These are phyloP conservation scores for Elaphurus davidianus DNA, from an alignment of 2,113 vertebrate genomes.

Conservation along the genomic window DNA sequence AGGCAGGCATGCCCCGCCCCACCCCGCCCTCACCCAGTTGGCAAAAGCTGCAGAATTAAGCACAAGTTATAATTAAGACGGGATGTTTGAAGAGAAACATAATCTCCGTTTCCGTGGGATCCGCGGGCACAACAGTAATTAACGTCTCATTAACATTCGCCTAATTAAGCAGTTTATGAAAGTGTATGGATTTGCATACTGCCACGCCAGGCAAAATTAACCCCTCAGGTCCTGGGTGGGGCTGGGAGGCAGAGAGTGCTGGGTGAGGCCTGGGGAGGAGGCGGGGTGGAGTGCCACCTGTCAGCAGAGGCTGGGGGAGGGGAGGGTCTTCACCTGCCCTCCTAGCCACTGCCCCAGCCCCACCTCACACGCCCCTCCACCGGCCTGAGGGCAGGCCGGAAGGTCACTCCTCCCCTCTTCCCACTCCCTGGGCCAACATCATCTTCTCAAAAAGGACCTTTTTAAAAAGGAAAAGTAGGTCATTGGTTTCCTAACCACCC, in stretches of 20 bases:
- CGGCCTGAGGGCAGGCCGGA: background rate
- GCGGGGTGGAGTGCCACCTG: background rate
- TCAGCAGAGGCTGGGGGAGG: constrained; percentile 45
- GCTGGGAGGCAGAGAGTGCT: background rate
- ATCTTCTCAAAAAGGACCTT: background rate
- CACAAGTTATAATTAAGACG: constrained; percentile 86
- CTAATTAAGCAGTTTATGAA: constrained; percentile 89
- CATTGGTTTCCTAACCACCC: background rate
- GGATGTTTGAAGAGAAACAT: constrained; percentile 88
- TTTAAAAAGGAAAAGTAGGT: background rate
- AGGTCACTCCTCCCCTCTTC: background rate
- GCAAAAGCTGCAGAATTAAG: constrained; percentile 78
- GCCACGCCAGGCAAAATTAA: constrained; percentile 79
- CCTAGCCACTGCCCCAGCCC: background rate
- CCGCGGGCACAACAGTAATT: constrained; percentile 87
- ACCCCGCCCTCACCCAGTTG: constrained; percentile 9
- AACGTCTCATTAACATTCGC: constrained; percentile 89
- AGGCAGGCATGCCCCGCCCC: background rate
- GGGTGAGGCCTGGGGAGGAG: background rate
- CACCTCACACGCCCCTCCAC: background rate
- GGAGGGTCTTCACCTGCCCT: background rate
- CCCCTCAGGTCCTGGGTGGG: constrained; percentile 48
- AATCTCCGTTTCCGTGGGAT: constrained; percentile 85
- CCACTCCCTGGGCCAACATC: background rate
- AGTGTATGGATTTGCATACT: constrained; percentile 82